phyloP scores from a whole-genome alignment of 1,140 invertebrate species.

The Tetramorium parvispinum region DNA sequence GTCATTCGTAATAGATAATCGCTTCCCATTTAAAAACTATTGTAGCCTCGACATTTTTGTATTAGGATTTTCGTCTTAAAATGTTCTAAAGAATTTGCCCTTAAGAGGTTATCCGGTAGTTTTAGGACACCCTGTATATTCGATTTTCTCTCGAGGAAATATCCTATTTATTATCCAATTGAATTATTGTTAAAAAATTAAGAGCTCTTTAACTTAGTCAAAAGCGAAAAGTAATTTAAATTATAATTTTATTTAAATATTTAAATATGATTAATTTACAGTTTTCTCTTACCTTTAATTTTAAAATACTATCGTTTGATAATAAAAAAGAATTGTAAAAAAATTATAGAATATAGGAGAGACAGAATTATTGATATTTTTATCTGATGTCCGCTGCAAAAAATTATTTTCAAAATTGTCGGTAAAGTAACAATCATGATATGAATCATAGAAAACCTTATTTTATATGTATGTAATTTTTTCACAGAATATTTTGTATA shows the following conservation, averaged over 20 bases:
- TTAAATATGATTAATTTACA: neutral
- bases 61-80: no score
- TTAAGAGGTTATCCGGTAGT: no score
- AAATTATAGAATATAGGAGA: neutral
- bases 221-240: neutral
- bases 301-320: neutral
- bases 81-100: no score
- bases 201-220: neutral
- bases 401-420: neutral
- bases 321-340: neutral
- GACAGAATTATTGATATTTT: neutral
- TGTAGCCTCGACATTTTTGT: no score
- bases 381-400: neutral
- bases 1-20: no score
- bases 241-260: neutral
- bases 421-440: neutral
- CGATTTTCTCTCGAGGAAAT: neutral
- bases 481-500: slow-evolving; percentile 8
- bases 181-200: neutral
- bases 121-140: no score
- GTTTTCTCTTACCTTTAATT: neutral
- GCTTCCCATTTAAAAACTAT: no score
- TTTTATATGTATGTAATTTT: neutral
- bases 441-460: neutral
- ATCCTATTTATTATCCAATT: neutral